Percentiles rank a stretch among this genome's conserved stretches.
These are phyloP conservation scores for Gymnorhina tibicen DNA, from an alignment of 2,113 vertebrate genomes.

Conservation along the genomic window DNA sequence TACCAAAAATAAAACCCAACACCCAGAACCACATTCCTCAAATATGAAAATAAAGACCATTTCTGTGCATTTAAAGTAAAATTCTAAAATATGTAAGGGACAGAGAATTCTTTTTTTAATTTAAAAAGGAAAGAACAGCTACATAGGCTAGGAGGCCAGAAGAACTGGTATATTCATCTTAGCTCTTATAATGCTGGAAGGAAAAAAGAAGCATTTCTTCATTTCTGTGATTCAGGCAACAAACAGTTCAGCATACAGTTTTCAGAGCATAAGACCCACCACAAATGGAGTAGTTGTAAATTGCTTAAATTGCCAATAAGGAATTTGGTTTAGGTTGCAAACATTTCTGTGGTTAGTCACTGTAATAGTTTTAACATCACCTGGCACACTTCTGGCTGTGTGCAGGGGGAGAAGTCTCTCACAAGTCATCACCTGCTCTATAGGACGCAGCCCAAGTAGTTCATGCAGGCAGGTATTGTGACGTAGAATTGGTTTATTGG, in stretches of 20 bases:
- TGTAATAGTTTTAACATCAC: constrained; percentile 2
- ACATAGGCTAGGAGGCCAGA: not conserved
- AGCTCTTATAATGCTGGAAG: not conserved
- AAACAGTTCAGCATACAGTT: not conserved
- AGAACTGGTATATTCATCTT: not conserved
- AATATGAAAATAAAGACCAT: not conserved
- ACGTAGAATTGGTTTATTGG: not conserved
- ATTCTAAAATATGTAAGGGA: not conserved
- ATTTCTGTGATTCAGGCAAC: not conserved
- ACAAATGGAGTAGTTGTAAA: not conserved
- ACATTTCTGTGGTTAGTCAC: constrained; percentile 10
- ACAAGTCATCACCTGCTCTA: not conserved
- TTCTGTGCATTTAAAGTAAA: constrained; percentile 20
- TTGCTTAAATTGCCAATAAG: not conserved
- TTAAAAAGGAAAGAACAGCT: not conserved
- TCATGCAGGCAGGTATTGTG: not conserved
- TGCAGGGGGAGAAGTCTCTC: not conserved
- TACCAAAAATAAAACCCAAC: constrained; percentile 22
- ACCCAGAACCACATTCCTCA: not conserved
- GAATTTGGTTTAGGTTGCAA: constrained; percentile 13
- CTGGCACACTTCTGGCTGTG: not conserved
- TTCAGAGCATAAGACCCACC: not conserved
- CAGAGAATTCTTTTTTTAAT: not conserved
- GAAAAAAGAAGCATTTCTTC: not conserved
- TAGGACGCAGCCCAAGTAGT: not conserved